Evolutionary conservation across 1,140 invertebrate species (phyloP), one percentile per base, ranked within the genome.

Genomic region (Musca vetustissima): DNA sequence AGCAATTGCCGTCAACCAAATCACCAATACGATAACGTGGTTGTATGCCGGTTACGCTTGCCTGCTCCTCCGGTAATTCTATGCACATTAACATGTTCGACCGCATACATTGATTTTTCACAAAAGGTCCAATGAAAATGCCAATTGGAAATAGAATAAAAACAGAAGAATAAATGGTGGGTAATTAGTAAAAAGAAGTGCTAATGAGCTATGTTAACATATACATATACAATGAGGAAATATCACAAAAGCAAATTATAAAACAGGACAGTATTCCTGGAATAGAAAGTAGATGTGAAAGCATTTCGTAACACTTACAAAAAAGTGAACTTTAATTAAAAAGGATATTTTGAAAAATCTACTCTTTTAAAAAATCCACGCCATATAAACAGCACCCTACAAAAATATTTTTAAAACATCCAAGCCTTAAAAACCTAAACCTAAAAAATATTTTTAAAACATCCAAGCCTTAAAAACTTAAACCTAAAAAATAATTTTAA

Each of bases 1-100:
- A 89, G 80, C 93, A 95, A 80, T 91, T 92, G 50, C 88, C 89
- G 77, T 88, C 86, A 28, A 94, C 83, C 68, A 84, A 86, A 78
- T 93, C 91, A 32, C 89, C 90, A 13, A 90, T 81, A 57, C 87
- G 85, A 83, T 94, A 94, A 73, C 88, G 86, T 50, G 86, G 85
- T 76, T 89, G 89, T 59, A 92, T 83, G 7, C 90, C 91, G 64
- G 85, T 87, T 77, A 94, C 90, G 71, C 85, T 84, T 36, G 91
- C 91, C 74, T 87, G 86, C 68, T 87, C 81, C 74, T 85, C 85
- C 15, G 92, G 92, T 71, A 91, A 82, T 77, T 91, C 91, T 93
- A 85, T 68, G 52, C 15, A 69, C 11, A 43, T 43, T 43, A 28
- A 28, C 28, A 28, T n/a, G n/a, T n/a, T n/a, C n/a, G 9, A 4